Evolutionary conservation across 64 coral and sea anemone species (phyloP).

Genomic region (Pocillopora verrucosa): DNA sequence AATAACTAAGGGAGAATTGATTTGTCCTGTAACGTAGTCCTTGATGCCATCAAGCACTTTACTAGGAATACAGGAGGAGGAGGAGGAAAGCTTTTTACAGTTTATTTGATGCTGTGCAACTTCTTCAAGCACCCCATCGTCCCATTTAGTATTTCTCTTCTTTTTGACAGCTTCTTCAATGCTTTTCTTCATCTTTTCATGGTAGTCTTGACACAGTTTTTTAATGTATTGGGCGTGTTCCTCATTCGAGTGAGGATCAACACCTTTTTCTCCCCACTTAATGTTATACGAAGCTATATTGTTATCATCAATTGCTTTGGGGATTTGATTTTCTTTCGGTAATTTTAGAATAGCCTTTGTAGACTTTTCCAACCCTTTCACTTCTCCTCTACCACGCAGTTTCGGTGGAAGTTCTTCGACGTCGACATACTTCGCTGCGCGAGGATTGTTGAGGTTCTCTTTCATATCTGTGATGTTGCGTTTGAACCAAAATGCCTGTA

Average conservation of each 20-base stretch:
- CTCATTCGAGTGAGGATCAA: slow-evolving; percentile 43
- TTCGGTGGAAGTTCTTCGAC: slow-evolving; percentile 53
- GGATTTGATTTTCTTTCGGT: slow-evolving; percentile 68
- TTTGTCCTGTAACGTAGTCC: slow-evolving; percentile 32
- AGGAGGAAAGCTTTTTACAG: slow-evolving; percentile 16
- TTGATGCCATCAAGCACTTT: slow-evolving; percentile 46
- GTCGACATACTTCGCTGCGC: slow-evolving; percentile 76
- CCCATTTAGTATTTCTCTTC: neutral
- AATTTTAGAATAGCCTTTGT: slow-evolving; percentile 71
- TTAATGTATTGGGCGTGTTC: slow-evolving; percentile 68
- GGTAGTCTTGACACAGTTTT: slow-evolving; percentile 73
- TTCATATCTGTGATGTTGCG: slow-evolving; percentile 78
- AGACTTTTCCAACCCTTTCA: slow-evolving; percentile 56
- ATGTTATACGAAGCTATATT: slow-evolving; percentile 69
- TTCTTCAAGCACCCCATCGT: slow-evolving; percentile 63
- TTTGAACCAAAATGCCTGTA: slow-evolving; percentile 66
- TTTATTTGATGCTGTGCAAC: slow-evolving; percentile 43
- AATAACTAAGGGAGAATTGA: slow-evolving; percentile 71
- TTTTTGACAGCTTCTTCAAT: slow-evolving; percentile 60
- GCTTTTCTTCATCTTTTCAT: slow-evolving; percentile 47
- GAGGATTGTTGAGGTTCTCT: slow-evolving; percentile 56
- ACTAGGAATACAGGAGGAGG: slow-evolving; percentile 5
- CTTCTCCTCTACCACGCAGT: slow-evolving; percentile 21
- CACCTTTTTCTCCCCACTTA: slow-evolving; percentile 64
- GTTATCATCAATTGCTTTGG: slow-evolving; percentile 24